These are phyloP conservation scores for Eupeodes corollae DNA, from an alignment of 1,140 invertebrate genomes.

Conservation along the genomic window DNA sequence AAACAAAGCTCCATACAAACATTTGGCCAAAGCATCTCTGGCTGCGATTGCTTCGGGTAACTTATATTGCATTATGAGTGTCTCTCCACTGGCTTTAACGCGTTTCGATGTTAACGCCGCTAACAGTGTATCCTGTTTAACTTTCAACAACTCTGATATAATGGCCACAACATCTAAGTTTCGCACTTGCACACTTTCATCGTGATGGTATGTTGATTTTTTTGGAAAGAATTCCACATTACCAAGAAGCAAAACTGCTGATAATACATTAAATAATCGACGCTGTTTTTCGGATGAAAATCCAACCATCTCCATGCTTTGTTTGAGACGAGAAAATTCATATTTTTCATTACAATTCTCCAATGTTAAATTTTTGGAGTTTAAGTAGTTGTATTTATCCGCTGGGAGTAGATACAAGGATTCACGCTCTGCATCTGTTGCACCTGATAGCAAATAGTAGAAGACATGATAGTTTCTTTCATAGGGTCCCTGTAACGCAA, in stretches of 20 bases:
- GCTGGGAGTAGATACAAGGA: slow-evolving; percentile 66
- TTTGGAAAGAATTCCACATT: slow-evolving; percentile 77
- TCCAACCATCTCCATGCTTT: slow-evolving; percentile 96
- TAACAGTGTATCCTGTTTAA: slow-evolving; percentile 77
- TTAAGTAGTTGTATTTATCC: slow-evolving; percentile 81
- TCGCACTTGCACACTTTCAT: slow-evolving; percentile 85
- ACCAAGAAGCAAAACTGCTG: slow-evolving; percentile 78
- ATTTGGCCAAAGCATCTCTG: slow-evolving; percentile 92
- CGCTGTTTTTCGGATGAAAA: slow-evolving; percentile 87
- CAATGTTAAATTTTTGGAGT: slow-evolving; percentile 45
- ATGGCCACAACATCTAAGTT: slow-evolving; percentile 77
- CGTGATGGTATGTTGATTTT: slow-evolving; percentile 83
- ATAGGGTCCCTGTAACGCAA: slow-evolving; percentile 67
- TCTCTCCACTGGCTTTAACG: slow-evolving; percentile 77
- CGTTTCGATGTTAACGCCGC: slow-evolving; percentile 79
- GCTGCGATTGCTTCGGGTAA: slow-evolving; percentile 79
- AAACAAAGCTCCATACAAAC: slow-evolving; percentile 90
- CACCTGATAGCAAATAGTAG: slow-evolving; percentile 88
- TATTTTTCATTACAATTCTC: slow-evolving; percentile 84
- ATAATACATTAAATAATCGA: slow-evolving; percentile 80
- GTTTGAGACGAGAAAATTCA: slow-evolving; percentile 87
- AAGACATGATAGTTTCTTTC: slow-evolving; percentile 97
- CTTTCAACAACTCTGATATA: slow-evolving; percentile 76
- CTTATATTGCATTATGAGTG: slow-evolving; percentile 62
- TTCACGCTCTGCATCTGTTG: slow-evolving; percentile 70